phyloP scores from a whole-genome alignment of 2,113 vertebrate species.

The Erythrocercus mccallii region DNA sequence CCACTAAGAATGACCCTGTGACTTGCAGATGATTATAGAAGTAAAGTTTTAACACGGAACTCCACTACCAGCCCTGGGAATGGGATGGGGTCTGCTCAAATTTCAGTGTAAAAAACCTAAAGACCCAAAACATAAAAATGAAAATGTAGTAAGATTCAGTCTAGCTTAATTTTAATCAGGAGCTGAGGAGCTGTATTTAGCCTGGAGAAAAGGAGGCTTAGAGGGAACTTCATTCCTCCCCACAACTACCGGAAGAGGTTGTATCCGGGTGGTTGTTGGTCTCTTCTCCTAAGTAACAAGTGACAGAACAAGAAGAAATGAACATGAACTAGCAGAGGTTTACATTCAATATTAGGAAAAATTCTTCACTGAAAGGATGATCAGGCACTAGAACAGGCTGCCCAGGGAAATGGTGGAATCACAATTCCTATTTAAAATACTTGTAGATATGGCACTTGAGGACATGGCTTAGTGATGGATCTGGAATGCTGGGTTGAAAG shows the following conservation, averaged over 20 bases:
- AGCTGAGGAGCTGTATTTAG: background rate
- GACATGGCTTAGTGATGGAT: background rate
- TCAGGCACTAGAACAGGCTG: background rate
- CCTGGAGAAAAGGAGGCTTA: background rate
- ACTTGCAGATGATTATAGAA: background rate
- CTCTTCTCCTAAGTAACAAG: background rate
- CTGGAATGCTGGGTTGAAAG: background rate
- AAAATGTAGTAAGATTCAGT: background rate
- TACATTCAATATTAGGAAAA: background rate
- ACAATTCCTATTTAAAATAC: background rate
- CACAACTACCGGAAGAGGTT: background rate
- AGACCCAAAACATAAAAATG: background rate
- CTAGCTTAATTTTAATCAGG: background rate
- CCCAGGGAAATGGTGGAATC: background rate
- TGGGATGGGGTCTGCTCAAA: background rate
- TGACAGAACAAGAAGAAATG: background rate
- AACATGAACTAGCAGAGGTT: background rate
- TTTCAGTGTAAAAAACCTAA: background rate
- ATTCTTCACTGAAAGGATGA: background rate
- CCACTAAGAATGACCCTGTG: background rate
- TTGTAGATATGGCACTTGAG: background rate
- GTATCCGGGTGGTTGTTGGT: fast-evolving
- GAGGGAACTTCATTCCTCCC: background rate
- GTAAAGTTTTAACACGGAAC: background rate
- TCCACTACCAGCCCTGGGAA: background rate